A percentile compares a stretch with the other conserved stretches of the same genome.
These are phyloP conservation scores for Drosophila lacertosa DNA, from an alignment of 1,140 invertebrate genomes.

Conservation along the genomic window DNA sequence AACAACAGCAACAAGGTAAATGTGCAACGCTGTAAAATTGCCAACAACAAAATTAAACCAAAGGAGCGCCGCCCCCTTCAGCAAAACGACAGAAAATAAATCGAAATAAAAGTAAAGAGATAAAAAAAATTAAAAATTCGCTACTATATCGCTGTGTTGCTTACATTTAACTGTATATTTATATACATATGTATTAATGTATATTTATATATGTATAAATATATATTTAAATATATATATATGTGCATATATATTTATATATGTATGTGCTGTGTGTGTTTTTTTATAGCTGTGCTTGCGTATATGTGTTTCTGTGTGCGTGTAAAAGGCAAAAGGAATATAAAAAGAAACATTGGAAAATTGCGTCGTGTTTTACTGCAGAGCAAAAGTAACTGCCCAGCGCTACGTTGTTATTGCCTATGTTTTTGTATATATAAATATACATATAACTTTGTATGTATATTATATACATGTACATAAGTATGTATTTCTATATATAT, in stretches of 20 bases:
- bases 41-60: slow-evolving; percentile 15
- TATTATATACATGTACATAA: not conserved
- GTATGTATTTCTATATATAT: slow-evolving; percentile 1
- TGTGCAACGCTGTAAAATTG: slow-evolving; percentile 58
- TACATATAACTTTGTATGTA: slow-evolving; percentile 4
- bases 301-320: slow-evolving; percentile 6
- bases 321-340: slow-evolving; percentile 24
- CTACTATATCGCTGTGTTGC: slow-evolving; percentile 19
- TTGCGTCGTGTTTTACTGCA: slow-evolving; percentile 64
- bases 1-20: slow-evolving; percentile 59
- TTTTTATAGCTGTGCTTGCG: slow-evolving; percentile 14
- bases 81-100: slow-evolving; percentile 4
- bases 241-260: not conserved
- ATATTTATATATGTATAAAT: slow-evolving; percentile 9
- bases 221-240: slow-evolving; percentile 12
- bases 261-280: not conserved
- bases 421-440: slow-evolving; percentile 4
- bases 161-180: slow-evolving; percentile 18
- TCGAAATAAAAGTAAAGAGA: slow-evolving; percentile 11
- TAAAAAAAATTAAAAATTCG: slow-evolving; percentile 6
- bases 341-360: slow-evolving; percentile 52
- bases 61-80: slow-evolving; percentile 1
- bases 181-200: slow-evolving; percentile 13
- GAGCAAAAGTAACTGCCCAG: not conserved
- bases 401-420: slow-evolving; percentile 12